Base-by-base conservation (phyloP, 1,140 invertebrate species). In the Oppia nitens region DNA sequence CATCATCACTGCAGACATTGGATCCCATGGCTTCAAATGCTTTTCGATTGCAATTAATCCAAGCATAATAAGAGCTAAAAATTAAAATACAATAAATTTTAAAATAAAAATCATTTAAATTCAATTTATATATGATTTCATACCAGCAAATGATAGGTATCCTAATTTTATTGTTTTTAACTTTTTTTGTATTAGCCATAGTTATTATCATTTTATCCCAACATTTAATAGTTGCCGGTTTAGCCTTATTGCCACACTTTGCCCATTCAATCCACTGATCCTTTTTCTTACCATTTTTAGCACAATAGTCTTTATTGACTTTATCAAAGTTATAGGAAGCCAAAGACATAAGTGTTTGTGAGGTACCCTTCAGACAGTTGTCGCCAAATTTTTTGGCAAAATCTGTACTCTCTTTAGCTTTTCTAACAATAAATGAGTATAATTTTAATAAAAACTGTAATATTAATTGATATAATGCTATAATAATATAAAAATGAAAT, bases 131-230 rank as follows among this genome's bases (percentile, higher is more conserved):
- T 26, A 4, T 47, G 6, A 20, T 20, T 21, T 45, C 55, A 23
- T 56, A 47, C 32, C 56, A 57, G 21, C 56, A 57, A 40, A 57
- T 26, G 20, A 57, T 57, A 21, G 56, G 56, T 9, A 57, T 57
- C 12, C 47, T 17, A 21, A 9, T 49, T 24, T 57, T 57, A 32
- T 6, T 23, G 47, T 57, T 57, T 6, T 45, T 48, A 20, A 57
- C 56, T 45, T 57, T 57, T 17, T 47, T 45, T 6, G 47, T 25
- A 28, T 51, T 51, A 28, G 49, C 49, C 49, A 51, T 51, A 23
- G 14, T 28, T 4, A 25, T 4, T 9, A 51, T 51, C 49, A 51
- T 51, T 6, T 14, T 51, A 28, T 51, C 49, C 49, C 49, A 51
- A 28, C 49, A 51, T 28, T 51, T 51, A 9, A 9, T 51, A 4